These are phyloP conservation scores for Dynastes hyllus DNA, from an alignment of 2,888 invertebrate species.

Conservation along the genomic window DNA sequence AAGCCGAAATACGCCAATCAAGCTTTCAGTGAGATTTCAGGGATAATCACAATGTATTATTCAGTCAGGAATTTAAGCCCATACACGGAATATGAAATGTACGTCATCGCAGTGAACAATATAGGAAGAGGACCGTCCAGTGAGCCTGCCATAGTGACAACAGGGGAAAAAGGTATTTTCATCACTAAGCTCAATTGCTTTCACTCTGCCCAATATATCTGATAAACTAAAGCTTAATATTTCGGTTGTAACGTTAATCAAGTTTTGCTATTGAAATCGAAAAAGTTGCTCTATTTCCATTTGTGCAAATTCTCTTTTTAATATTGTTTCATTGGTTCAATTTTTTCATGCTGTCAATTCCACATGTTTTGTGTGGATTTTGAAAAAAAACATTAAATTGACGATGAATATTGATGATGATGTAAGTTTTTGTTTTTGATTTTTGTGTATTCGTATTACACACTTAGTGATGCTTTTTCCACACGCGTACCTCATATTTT, in stretches of 20 bases:
- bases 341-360: conserved; percentile 66
- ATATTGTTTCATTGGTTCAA: conserved; percentile 47
- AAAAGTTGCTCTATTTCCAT: conserved; percentile 9
- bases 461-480: conserved; percentile 61
- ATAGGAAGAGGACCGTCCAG: conserved; percentile 95
- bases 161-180: conserved; percentile 93
- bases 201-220: no score
- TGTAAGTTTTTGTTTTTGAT: conserved; percentile 67
- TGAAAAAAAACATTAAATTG: conserved; percentile 61
- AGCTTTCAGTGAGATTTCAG: conserved; percentile 94
- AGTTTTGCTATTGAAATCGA: not conserved
- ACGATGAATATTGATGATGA: conserved; percentile 52
- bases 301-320: conserved; percentile 17
- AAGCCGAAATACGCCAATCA: conserved; percentile 95
- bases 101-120: conserved; percentile 95
- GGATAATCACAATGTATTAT: conserved; percentile 94
- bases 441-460: conserved; percentile 64
- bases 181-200: no score
- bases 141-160: conserved; percentile 91
- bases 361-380: conserved; percentile 62
- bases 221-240: no score
- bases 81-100: conserved; percentile 97
- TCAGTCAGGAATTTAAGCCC: conserved; percentile 92
- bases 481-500: conserved; percentile 41
- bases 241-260: no score